Evolutionary conservation across 2,113 vertebrate species (phyloP).

Genomic region (Globicephala melas): DNA sequence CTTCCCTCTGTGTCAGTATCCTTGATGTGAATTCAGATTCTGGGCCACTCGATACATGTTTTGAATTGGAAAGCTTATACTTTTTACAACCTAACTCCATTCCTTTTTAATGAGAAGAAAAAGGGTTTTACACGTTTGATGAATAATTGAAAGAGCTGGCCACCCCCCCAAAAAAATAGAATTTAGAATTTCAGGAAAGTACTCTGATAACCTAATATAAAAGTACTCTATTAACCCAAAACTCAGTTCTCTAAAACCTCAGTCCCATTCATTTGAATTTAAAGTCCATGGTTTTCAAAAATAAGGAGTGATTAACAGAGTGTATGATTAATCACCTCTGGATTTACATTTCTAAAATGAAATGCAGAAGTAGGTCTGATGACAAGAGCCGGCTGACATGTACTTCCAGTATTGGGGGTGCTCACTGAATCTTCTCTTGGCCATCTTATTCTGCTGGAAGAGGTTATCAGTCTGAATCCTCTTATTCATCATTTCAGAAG

Average conservation of each 20-base stretch:
- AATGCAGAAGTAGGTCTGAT: neutral
- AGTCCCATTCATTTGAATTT: neutral
- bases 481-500: neutral
- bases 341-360: slow-evolving; percentile 37
- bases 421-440: neutral
- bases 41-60: neutral
- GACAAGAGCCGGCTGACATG: neutral
- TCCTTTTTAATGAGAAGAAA: neutral
- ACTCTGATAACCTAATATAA: neutral
- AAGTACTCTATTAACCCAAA: neutral
- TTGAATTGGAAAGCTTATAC: neutral
- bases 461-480: neutral
- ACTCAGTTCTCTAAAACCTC: neutral
- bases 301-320: neutral
- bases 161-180: neutral
- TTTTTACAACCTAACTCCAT: neutral
- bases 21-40: neutral
- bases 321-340: neutral
- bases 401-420: neutral
- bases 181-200: neutral
- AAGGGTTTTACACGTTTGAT: neutral
- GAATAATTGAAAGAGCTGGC: neutral
- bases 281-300: neutral
- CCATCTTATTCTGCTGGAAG: neutral
- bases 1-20: neutral